A percentile compares a stretch with the other conserved stretches of the same genome.
These are phyloP conservation scores for Fregata magnificens DNA, from an alignment of 2,113 vertebrate species.

Conservation along the genomic window DNA sequence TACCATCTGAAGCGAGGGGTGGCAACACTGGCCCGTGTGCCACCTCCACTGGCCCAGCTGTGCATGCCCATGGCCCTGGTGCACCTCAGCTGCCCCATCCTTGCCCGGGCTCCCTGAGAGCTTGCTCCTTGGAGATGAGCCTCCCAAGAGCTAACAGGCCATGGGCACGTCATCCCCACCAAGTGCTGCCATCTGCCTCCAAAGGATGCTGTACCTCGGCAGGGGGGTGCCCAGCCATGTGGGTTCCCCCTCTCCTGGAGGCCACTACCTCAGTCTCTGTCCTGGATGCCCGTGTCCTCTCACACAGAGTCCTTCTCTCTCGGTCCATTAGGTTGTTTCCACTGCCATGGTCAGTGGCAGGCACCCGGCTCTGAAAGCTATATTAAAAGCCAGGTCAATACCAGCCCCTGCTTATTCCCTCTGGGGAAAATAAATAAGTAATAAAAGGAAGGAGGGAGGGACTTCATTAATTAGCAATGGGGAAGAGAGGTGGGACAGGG, in stretches of 20 bases:
- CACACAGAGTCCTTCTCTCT: slow-evolving; percentile 14
- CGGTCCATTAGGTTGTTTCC: slow-evolving; percentile 65
- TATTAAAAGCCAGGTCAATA: slow-evolving; percentile 70
- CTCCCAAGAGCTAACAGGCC: neutral
- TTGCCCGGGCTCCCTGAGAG: neutral
- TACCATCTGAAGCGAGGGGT: neutral
- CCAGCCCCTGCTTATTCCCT: slow-evolving; percentile 17
- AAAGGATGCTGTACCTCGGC: neutral
- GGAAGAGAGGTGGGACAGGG: neutral
- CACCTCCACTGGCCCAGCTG: neutral
- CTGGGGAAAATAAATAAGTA: slow-evolving; percentile 43
- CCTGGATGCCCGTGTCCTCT: neutral
- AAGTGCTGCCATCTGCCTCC: rapidly evolving
- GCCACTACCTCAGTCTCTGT: neutral
- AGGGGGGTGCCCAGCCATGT: neutral
- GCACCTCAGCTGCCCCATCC: neutral
- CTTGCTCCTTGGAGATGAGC: neutral
- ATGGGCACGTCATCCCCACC: neutral
- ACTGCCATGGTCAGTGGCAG: slow-evolving; percentile 29
- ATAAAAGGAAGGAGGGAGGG: neutral
- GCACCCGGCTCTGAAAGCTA: slow-evolving; percentile 45
- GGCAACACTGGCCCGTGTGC: neutral
- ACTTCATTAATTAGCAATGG: neutral
- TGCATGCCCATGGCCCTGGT: neutral
- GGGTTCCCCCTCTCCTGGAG: neutral